Conservation (phyloP, 2,888 invertebrate species). For the Heliconius cydno region DNA sequence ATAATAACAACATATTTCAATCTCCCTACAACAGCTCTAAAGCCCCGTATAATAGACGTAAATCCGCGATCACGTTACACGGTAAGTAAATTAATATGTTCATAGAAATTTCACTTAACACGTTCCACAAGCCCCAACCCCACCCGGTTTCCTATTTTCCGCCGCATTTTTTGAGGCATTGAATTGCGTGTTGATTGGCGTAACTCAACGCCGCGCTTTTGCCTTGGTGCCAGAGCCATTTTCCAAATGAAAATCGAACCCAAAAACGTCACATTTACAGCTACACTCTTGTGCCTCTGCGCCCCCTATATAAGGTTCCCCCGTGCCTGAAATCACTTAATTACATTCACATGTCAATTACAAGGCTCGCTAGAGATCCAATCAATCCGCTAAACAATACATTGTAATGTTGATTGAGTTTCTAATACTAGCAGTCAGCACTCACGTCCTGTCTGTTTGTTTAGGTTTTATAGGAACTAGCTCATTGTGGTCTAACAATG, state of each 20-base stretch:
- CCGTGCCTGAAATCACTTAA: conserved; percentile 47
- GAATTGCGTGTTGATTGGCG: too few species aligned
- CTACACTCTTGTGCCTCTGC: too few species aligned
- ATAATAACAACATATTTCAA: not conserved
- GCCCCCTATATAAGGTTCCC: conserved; percentile 13
- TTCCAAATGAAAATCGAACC: too few species aligned
- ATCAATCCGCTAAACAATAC: conserved; percentile 46
- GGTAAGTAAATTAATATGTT: conserved; percentile 25
- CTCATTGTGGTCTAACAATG: not conserved
- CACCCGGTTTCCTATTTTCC: too few species aligned
- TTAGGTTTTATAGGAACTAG: conserved; percentile 9
- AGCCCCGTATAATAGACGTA: not conserved
- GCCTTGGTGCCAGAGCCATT: too few species aligned
- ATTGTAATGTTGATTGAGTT: conserved; percentile 31
- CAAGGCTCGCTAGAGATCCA: conserved; percentile 48
- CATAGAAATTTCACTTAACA: conserved; percentile 22
- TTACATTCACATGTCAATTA: conserved; percentile 53
- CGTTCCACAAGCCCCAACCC: too few species aligned
- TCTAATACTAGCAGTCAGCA: conserved; percentile 21
- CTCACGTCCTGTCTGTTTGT: conserved; percentile 15
- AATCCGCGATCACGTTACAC: conserved; percentile 6
- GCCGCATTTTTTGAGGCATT: too few species aligned
- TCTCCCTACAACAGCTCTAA: not conserved
- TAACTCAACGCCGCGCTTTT: too few species aligned
- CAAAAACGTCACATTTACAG: too few species aligned